Conservation (phyloP, 2,113 vertebrate species). For the Dicentrarchus labrax region DNA sequence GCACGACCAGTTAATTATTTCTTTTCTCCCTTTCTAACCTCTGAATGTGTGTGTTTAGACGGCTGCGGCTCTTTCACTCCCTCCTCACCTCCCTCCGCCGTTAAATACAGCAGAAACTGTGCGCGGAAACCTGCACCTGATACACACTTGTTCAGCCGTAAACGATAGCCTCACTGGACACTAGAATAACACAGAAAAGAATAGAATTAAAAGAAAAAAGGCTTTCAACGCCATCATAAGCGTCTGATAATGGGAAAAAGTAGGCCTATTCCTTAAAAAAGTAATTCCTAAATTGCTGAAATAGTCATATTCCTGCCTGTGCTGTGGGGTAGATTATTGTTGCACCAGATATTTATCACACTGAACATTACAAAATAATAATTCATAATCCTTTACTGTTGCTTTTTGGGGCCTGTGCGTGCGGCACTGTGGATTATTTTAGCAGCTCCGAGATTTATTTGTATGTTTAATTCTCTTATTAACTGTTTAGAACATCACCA, state of each 20-base stretch:
- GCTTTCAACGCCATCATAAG: not conserved
- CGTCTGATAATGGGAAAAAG: not conserved
- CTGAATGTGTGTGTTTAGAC: slow-evolving; percentile 84
- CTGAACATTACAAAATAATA: not conserved
- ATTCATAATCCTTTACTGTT: not conserved
- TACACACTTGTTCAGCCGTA: not conserved
- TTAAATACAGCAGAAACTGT: slow-evolving; percentile 9
- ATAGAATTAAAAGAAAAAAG: not conserved
- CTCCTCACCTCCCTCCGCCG: not conserved
- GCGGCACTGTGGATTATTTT: not conserved
- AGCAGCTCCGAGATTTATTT: not conserved
- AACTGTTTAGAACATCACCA: not conserved
- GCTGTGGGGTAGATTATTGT: not conserved
- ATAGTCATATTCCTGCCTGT: not conserved
- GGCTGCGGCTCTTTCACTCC: slow-evolving; percentile 19
- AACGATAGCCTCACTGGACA: not conserved
- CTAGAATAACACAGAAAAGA: not conserved
- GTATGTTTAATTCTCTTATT: not conserved
- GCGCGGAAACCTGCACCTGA: slow-evolving; percentile 43
- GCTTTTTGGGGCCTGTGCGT: not conserved
- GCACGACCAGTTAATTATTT: slow-evolving; percentile 91
- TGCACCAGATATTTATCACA: not conserved
- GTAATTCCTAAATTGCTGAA: not conserved
- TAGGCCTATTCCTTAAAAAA: not conserved
- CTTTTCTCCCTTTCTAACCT: slow-evolving; percentile 79